Percentiles rank a stretch among this genome's conserved stretches.
These are phyloP conservation scores for Luperina testacea DNA, from an alignment of 2,888 invertebrate genomes.

Conservation along the genomic window DNA sequence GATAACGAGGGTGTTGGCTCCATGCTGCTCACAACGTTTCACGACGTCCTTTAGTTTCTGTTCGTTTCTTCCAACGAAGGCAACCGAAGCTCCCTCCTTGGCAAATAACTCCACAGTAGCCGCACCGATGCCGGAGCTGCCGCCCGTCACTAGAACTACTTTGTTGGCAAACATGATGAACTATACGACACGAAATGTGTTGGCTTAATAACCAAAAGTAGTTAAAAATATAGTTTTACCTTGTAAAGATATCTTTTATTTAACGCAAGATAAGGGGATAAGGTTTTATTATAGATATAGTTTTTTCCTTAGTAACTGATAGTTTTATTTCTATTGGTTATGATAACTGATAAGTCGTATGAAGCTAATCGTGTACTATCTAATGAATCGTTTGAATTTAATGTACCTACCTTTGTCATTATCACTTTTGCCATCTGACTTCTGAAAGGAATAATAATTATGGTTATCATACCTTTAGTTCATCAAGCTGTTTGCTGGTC, in stretches of 20 bases:
- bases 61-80: constrained; percentile 62
- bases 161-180: constrained; percentile 60
- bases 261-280: no score
- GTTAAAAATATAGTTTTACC: background rate
- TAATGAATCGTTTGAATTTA: background rate
- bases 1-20: constrained; percentile 16
- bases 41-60: constrained; percentile 55
- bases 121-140: constrained; percentile 69
- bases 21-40: constrained; percentile 23
- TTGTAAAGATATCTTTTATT: background rate
- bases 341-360: background rate
- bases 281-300: no score
- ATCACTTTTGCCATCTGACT: background rate
- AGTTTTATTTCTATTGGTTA: no score
- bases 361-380: background rate
- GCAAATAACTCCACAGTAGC: constrained; percentile 49
- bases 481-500: background rate
- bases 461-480: background rate
- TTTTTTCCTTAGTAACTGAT: no score
- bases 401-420: background rate
- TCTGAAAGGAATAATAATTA: no score
- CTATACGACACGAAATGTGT: background rate
- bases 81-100: constrained; percentile 59
- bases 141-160: constrained; percentile 67
- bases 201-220: background rate